A percentile compares a stretch with the other conserved stretches of the same genome.
Conservation (phyloP, 2,888 invertebrate genomes). For the Thera britannica region DNA sequence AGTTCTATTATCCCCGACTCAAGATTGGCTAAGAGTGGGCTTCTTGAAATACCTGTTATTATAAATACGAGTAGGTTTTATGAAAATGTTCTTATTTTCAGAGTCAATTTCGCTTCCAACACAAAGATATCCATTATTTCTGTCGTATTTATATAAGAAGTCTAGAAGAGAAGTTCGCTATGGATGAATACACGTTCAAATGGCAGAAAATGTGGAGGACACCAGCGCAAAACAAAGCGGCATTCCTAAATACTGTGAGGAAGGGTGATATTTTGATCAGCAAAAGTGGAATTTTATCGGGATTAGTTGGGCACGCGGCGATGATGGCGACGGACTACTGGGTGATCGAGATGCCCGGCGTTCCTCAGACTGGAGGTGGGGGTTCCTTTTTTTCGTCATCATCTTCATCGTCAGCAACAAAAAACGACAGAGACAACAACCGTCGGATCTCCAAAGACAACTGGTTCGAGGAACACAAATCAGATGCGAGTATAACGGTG, state of each 20-base stretch:
- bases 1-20: too few species aligned
- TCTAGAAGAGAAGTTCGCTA: not conserved
- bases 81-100: too few species aligned
- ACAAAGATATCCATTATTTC: not conserved
- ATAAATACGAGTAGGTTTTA: too few species aligned
- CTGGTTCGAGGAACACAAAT: not conserved
- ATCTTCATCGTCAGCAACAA: not conserved
- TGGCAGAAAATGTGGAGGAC: not conserved
- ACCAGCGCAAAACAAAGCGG: not conserved
- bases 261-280: constrained; percentile 3
- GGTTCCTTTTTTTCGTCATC: not conserved
- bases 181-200: not conserved
- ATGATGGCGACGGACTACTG: constrained; percentile 6
- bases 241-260: not conserved
- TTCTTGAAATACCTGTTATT: too few species aligned
- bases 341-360: constrained; percentile 8
- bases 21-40: too few species aligned
- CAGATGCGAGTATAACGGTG: not conserved
- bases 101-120: too few species aligned
- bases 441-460: not conserved
- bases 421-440: not conserved
- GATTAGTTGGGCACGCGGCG: constrained; percentile 5
- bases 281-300: not conserved
- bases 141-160: not conserved
- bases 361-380: not conserved